phyloP scores from a whole-genome alignment of 2,888 invertebrate genomes.

The Serripes groenlandicus region DNA sequence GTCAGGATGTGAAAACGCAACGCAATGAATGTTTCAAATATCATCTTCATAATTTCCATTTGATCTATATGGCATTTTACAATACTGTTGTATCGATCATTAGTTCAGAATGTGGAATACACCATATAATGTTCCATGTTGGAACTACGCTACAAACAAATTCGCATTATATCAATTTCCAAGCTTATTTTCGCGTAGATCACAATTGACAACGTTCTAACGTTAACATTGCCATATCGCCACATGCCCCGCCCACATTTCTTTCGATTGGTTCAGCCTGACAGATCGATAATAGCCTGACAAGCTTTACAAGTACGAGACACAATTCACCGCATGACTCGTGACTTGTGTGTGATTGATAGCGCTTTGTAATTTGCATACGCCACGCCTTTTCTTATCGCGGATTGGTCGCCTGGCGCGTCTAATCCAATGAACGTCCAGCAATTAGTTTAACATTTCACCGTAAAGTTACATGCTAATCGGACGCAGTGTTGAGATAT shows the following conservation, averaged over 20 bases:
- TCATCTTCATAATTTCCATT: too few relatives aligned
- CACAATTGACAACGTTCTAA: slow-evolving; percentile 9
- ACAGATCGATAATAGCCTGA: slow-evolving; percentile 59
- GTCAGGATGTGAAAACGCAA: too few relatives aligned
- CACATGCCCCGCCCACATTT: slow-evolving; percentile 33
- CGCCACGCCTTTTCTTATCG: slow-evolving; percentile 59
- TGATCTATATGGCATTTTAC: too few relatives aligned
- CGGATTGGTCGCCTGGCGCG: slow-evolving; percentile 56
- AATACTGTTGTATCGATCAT: too few relatives aligned
- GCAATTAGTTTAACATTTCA: slow-evolving; percentile 57
- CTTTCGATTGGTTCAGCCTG: slow-evolving; percentile 42
- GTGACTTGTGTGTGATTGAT: slow-evolving; percentile 55
- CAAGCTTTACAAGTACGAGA: slow-evolving; percentile 53
- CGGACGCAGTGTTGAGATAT: slow-evolving; percentile 32
- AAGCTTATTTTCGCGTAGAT: slow-evolving; percentile 18
- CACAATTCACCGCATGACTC: slow-evolving; percentile 27
- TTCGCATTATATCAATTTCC: too few relatives aligned
- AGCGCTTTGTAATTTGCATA: slow-evolving; percentile 58
- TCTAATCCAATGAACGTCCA: slow-evolving; percentile 55
- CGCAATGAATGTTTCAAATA: too few relatives aligned
- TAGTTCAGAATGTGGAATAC: too few relatives aligned
- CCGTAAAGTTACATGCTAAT: slow-evolving; percentile 62
- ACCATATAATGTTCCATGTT: too few relatives aligned
- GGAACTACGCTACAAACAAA: too few relatives aligned
- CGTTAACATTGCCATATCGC: background rate